These are phyloP conservation scores for Sipha flava DNA, from an alignment of 1,140 invertebrate genomes.

Conservation along the genomic window DNA sequence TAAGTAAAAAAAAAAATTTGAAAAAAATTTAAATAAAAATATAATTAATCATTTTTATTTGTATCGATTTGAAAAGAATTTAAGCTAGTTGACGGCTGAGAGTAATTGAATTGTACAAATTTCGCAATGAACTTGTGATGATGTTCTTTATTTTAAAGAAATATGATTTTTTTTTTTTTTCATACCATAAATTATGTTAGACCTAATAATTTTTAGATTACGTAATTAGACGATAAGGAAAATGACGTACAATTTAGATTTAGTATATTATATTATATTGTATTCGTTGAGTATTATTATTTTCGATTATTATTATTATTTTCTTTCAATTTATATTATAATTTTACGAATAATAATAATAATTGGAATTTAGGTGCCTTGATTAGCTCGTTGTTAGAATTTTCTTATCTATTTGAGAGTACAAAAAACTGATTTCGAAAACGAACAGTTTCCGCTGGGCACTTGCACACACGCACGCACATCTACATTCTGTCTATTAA, in stretches of 20 bases:
- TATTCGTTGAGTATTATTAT: not conserved
- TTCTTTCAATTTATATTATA: not conserved
- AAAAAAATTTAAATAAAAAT: not conserved
- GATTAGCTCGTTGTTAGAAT: slow-evolving; percentile 28
- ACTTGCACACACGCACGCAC: not conserved
- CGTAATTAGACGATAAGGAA: slow-evolving; percentile 27
- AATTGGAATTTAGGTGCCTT: slow-evolving; percentile 30
- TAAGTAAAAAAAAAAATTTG: not conserved
- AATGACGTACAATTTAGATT: slow-evolving; percentile 19
- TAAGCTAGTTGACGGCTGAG: slow-evolving; percentile 28
- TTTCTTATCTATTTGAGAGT: slow-evolving; percentile 27
- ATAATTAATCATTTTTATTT: not conserved
- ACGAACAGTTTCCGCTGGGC: not conserved
- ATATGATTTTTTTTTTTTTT: not conserved
- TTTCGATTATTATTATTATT: not conserved
- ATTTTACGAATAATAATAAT: not conserved
- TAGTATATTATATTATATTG: not conserved
- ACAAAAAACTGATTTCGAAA: slow-evolving; percentile 20
- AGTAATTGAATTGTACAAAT: slow-evolving; percentile 29
- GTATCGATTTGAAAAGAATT: slow-evolving; percentile 16
- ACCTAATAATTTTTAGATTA: slow-evolving; percentile 18
- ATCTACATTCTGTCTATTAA: not conserved
- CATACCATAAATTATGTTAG: not conserved
- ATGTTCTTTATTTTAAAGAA: not conserved
- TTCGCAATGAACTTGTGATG: slow-evolving; percentile 32